A percentile compares a stretch with the other conserved stretches of the same genome.
These are phyloP conservation scores for Heliconius himera DNA, from an alignment of 1,140 invertebrate genomes.

Conservation along the genomic window DNA sequence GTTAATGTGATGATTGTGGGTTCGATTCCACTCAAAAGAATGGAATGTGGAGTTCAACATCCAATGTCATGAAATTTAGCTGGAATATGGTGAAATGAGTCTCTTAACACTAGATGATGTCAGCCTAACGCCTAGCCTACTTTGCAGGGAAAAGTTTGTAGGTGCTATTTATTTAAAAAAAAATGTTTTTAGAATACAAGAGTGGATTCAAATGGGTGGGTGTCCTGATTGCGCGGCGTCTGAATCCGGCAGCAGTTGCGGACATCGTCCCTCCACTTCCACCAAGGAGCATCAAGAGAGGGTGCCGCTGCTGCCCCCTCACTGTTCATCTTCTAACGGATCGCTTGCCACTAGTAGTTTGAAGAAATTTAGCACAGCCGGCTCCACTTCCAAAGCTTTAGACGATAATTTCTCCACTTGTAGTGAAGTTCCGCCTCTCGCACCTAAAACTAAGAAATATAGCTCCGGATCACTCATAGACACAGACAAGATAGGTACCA, in stretches of 20 bases:
- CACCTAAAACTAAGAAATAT: slow-evolving; percentile 70
- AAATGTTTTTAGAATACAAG: slow-evolving; percentile 45
- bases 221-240: slow-evolving; percentile 61
- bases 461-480: slow-evolving; percentile 72
- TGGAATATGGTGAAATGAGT: no score
- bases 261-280: slow-evolving; percentile 53
- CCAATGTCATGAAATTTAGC: no score
- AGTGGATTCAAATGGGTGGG: slow-evolving; percentile 72
- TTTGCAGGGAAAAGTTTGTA: no score
- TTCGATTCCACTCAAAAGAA: no score
- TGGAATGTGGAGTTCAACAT: no score
- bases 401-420: slow-evolving; percentile 72
- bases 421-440: slow-evolving; percentile 69
- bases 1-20: no score
- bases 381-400: slow-evolving; percentile 59
- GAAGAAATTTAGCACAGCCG: slow-evolving; percentile 63
- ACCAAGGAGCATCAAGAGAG: slow-evolving; percentile 62
- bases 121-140: no score
- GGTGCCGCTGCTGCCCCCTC: slow-evolving; percentile 64
- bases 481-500: slow-evolving; percentile 63
- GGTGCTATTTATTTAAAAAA: not conserved
- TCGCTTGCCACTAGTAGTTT: slow-evolving; percentile 68
- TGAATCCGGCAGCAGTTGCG: slow-evolving; percentile 56
- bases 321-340: slow-evolving; percentile 73
- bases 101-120: no score